Evolutionary conservation across 2,888 invertebrate genomes (phyloP), one percentile per base, ranked within the genome.

Genomic region (Antheraea yamamai): DNA sequence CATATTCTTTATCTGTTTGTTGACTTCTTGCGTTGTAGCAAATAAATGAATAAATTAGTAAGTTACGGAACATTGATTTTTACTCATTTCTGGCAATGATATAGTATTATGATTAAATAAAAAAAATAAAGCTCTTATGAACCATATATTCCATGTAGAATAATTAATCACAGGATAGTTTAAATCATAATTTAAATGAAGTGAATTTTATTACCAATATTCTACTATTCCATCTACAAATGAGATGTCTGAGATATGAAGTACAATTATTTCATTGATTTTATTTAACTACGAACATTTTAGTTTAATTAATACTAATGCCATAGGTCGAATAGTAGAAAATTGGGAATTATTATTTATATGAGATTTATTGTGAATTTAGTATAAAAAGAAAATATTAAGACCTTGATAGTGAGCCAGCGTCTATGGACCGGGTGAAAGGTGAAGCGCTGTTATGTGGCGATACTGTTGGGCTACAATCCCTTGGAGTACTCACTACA

Each of bases 391-490:
- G 7, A 30, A 30, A 26, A 16, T 30, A 66, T 66, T 66, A 80
- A 75, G 85, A 96, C 96, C 96, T 96, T 76, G 96, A 96, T 47
- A 96, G 92, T 52, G 95, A 95, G 75, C 95, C 96, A 73, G 96
- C 96, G 86, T 97, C 97, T 85, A 97, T 96, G 73, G 97, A 97
- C 88, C 97, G 96, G 52, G 97, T 96, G 90, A 97, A 97, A 23
- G 97, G 97, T 20, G 96, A 96, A 0, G 89, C 93, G 85, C 96
- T 96, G 90, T 97, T 98, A 85, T 97, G 95, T 16, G 98, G 98
- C 73, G 98, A 98, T 81, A 98, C 89, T 39, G 97, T 97, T 0
- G 98, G 97, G 87, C 97, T 98, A 93, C 97, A 97, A 89, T 98
- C 98, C 83, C 97, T 97, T 18, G 97, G 97, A 39, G 97, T 97